Evolutionary conservation across 2,113 vertebrate species (phyloP).

Genomic region (Chionis minor): DNA sequence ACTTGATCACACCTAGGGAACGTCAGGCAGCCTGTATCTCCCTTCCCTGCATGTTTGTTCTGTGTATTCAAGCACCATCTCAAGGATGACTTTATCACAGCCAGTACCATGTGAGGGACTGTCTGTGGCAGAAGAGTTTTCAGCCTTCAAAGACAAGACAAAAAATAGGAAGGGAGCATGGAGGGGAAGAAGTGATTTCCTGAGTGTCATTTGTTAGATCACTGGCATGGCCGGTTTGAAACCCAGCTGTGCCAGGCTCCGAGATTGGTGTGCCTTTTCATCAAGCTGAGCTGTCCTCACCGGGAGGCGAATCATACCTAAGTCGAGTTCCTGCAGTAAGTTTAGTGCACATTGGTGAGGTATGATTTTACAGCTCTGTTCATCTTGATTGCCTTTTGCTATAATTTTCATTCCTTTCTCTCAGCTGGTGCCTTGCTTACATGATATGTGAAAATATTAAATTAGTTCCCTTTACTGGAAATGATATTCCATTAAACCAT

Average conservation of each 20-base stretch:
- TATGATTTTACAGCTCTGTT: slow-evolving; percentile 7
- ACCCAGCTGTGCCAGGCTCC: background rate
- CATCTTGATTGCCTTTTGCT: slow-evolving; percentile 52
- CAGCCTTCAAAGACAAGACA: background rate
- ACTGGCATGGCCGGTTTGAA: background rate
- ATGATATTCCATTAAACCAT: slow-evolving; percentile 74
- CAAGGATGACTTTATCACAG: background rate
- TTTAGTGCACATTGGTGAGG: background rate
- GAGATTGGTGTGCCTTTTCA: background rate
- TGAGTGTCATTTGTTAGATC: background rate
- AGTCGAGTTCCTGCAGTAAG: background rate
- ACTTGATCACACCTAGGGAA: background rate
- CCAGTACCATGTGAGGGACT: background rate
- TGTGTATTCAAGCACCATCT: background rate
- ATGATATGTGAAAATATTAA: slow-evolving; percentile 75
- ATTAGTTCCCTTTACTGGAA: slow-evolving; percentile 76
- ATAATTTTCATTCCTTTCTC: slow-evolving; percentile 59
- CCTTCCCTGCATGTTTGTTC: background rate
- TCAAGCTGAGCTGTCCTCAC: background rate
- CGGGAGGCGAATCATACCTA: background rate
- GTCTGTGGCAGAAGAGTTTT: background rate
- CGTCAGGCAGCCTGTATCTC: background rate
- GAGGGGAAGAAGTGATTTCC: background rate
- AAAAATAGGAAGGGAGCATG: rapidly evolving
- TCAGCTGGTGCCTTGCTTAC: slow-evolving; percentile 67